These are phyloP conservation scores for Anas platyrhynchos DNA, from an alignment of 2,113 vertebrate genomes.

Conservation along the genomic window DNA sequence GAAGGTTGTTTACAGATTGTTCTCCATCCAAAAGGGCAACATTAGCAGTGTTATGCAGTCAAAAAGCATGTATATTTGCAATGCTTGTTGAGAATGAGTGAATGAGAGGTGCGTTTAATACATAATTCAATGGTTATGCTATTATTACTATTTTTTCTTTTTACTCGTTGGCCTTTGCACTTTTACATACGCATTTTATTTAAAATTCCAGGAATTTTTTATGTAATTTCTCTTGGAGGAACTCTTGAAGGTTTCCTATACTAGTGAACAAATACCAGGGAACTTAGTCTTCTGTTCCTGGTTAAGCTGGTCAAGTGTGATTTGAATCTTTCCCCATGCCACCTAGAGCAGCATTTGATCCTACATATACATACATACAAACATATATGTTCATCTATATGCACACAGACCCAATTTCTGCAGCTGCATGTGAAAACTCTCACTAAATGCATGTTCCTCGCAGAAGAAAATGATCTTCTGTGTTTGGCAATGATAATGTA, in stretches of 20 bases:
- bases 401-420: not conserved
- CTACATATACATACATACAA: not conserved
- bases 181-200: not conserved
- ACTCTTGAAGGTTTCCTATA: not conserved
- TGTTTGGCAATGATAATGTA: not conserved
- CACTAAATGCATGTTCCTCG: not conserved
- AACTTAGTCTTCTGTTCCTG: not conserved
- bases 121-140: not conserved
- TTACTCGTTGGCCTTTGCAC: not conserved
- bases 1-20: not conserved
- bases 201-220: not conserved
- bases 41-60: not conserved
- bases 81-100: not conserved
- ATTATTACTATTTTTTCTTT: not conserved
- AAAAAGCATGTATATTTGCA: not conserved
- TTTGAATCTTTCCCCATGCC: not conserved
- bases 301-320: not conserved
- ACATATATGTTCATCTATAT: not conserved
- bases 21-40: not conserved
- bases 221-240: not conserved
- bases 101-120: not conserved
- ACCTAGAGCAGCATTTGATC: not conserved
- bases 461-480: not conserved
- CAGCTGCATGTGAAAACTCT: not conserved
- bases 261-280: not conserved